These are phyloP conservation scores for Artibeus lituratus DNA, from an alignment of 2,797 vertebrate species.

Conservation along the genomic window DNA sequence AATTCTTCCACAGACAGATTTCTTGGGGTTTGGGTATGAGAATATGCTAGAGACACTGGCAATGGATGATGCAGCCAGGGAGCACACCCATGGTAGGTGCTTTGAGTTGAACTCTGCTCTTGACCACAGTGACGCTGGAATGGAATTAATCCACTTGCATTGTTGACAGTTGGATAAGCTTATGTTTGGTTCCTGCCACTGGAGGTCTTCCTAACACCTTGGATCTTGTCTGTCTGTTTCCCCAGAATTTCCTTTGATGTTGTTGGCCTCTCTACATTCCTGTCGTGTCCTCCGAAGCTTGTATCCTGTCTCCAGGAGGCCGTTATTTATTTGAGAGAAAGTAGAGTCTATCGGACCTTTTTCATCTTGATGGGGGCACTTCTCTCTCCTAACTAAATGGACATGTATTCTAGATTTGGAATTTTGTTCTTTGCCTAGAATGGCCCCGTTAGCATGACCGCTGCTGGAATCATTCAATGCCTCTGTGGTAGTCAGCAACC, in stretches of 20 bases:
- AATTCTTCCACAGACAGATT: background rate
- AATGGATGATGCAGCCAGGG: background rate
- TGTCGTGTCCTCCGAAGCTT: background rate
- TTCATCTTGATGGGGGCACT: background rate
- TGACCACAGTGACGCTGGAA: fast-evolving
- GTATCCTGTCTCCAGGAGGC: background rate
- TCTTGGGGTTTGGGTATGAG: background rate
- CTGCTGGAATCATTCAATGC: background rate
- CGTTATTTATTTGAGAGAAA: background rate
- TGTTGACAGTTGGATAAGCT: fast-evolving
- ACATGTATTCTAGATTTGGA: background rate
- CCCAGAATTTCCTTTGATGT: background rate
- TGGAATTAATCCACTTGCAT: too few relatives aligned
- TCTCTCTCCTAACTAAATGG: background rate
- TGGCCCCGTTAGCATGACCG: background rate
- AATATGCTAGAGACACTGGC: background rate
- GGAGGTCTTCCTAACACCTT: background rate
- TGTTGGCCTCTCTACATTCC: too few relatives aligned
- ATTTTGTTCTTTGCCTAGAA: background rate
- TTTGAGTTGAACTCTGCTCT: background rate
- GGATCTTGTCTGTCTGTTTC: background rate
- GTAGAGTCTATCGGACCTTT: background rate
- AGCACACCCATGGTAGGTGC: fast-evolving
- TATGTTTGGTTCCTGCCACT: fast-evolving
- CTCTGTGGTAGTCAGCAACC: background rate